Evolutionary conservation across 2,888 invertebrate species (phyloP), one percentile per base, ranked within the genome.

Genomic region (Hipparchia sbordonii): DNA sequence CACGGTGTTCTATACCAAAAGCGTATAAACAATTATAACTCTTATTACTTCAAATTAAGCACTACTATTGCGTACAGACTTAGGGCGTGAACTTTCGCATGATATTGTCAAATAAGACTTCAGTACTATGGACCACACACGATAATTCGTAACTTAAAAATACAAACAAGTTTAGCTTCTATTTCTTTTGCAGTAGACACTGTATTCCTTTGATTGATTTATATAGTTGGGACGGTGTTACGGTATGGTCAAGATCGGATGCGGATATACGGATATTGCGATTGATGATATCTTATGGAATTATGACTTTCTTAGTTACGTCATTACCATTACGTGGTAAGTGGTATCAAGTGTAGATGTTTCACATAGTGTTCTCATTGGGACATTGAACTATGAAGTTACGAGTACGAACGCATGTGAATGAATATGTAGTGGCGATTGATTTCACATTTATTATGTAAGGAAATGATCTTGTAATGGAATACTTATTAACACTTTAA

Each of bases 271-370:
- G 72, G 73, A 73, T 72, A 63, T 74, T 74, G 74, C 69, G 71
- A 69, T 72, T 73, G 71, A 72, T 70, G 73, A 73, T 72, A 73
- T 13, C 48, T 48, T 6, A 48, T 39, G 39, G 39, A 39, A 51
- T 72, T 57, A 68, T 52, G 63, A 69, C 72, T 77, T 76, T 78
- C 76, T 76, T 73, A 72, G 74, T 78, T 77, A 75, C 73, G 74
- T 76, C 72, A 48, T 75, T 74, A 75, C 72, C 66, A 70, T 77
- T 74, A 73, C 76, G 71, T 65, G 23, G 67, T 51, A 33, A 63
- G 46, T 69, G n/a, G 71, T 48, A 66, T 68, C 68, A 68, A 68
- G 68, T 68, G 59, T 68, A 23, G 10, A 13, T 48, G 48, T 51
- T 45, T 51, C 59, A 33, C 68, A 68, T 68, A 59, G 5, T 68